A percentile compares a stretch with the other conserved stretches of the same genome.
Conservation (phyloP, 2,888 invertebrate genomes). For the Drosophila affinis region DNA sequence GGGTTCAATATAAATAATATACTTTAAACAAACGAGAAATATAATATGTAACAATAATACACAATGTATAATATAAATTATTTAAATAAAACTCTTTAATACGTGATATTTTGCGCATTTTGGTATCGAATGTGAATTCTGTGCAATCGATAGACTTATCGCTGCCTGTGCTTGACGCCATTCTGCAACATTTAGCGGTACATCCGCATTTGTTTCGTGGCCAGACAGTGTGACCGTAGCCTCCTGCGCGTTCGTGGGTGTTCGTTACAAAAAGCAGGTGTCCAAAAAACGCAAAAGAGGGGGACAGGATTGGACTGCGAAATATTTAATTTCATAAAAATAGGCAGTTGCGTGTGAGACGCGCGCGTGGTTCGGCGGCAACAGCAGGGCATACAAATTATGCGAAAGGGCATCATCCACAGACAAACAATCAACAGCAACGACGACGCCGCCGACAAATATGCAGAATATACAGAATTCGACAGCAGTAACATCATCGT, state of each 20-base stretch:
- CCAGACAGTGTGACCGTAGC: background rate
- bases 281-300: background rate
- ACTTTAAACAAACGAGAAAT: no score
- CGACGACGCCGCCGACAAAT: conserved; percentile 57
- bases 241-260: no score
- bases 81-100: background rate
- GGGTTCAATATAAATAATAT: background rate
- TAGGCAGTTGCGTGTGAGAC: conserved; percentile 50
- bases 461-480: conserved; percentile 53
- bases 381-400: conserved; percentile 68
- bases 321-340: background rate
- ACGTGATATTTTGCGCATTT: background rate
- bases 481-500: conserved; percentile 21
- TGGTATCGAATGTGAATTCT: no score
- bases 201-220: background rate
- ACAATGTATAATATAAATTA: background rate
- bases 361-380: conserved; percentile 55
- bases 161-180: no score
- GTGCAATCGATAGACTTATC: background rate
- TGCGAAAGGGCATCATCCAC: conserved; percentile 62
- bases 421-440: conserved; percentile 50
- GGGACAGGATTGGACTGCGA: background rate
- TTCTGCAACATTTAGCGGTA: background rate
- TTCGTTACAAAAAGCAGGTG: background rate
- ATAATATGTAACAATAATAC: background rate